Base-by-base conservation (phyloP, 2,888 invertebrate genomes). In the Ommatoiulus sabulosus region DNA sequence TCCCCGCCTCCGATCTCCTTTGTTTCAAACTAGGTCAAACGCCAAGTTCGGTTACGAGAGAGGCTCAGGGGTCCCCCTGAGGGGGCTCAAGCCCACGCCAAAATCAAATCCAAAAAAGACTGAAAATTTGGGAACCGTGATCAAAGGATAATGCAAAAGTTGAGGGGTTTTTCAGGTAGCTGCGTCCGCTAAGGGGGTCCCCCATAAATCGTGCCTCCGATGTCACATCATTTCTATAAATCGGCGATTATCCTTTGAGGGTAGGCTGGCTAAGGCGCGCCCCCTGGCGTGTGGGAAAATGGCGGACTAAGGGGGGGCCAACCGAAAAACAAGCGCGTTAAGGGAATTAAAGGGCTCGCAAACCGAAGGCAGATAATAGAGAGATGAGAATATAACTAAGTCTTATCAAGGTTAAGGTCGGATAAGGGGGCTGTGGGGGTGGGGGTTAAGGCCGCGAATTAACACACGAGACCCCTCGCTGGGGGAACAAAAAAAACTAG, bases 261-360 rank as follows among this genome's bases (percentile, higher is more conserved):
- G 20, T 17, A 8, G 84, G 84, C 35, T 20, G n/a, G 10, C 43
- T n/a, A 20, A 84, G 17, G 85, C 85, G 17, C 17, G n/a, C 46
- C 44, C 85, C 85, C 43, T 44, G 85, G 44, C n/a, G 85, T 85
- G 85, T 85, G 85, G 85, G 85, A 85, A 85, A 85, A 85, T 85
- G 85, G 85, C 85, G 43, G 85, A 5, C 17, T 85, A 1, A 44
- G 44, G 85, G 85, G 85, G 85, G 85, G 44, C 85, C 85, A 17
- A 46, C 46, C 46, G 85, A 85, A 46, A 46, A 85, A 46, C 72
- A 72, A 72, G 72, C 72, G 72, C 72, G 85, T 20, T 72, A 20
- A 35, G 85, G 85, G 85, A 4, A 15, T 5, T 44, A 43, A 85
- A 24, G 85, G 46, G 85, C n/a, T 17, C 85, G 17, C n/a, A n/a